Percentiles rank a stretch among this genome's conserved stretches.
phyloP scores from a whole-genome alignment of 2,888 invertebrate species.

The Imbricaverruca yamaguchii region DNA sequence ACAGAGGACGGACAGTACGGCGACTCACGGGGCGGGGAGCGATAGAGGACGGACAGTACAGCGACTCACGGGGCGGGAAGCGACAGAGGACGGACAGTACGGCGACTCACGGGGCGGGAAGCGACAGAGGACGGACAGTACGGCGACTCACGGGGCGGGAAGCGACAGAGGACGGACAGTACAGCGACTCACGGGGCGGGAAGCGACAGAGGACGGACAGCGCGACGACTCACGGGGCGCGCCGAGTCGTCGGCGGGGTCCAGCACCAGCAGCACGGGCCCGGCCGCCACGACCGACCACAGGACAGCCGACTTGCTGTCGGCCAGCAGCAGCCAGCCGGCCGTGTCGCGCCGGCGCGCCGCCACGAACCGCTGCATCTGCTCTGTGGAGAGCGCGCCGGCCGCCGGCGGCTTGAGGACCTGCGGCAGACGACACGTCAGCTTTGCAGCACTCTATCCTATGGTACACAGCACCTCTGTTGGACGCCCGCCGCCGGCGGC shows the following conservation, averaged over 20 bases:
- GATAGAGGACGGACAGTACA: no score
- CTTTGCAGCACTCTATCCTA: no score
- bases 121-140: no score
- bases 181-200: no score
- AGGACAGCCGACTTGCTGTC: not conserved
- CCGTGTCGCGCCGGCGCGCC: not conserved
- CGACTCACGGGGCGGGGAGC: no score
- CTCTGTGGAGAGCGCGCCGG: not conserved
- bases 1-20: no score
- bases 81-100: no score
- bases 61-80: no score
- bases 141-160: no score
- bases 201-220: no score
- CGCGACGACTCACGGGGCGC: not conserved
- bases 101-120: no score
- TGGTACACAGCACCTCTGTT: not conserved
- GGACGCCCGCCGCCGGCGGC: not conserved
- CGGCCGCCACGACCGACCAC: not conserved
- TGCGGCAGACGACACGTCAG: not conserved
- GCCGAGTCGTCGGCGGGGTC: not conserved
- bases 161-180: no score
- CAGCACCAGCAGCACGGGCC: not conserved
- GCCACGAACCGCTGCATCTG: not conserved
- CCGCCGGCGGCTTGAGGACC: not conserved
- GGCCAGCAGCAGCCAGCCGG: constrained; percentile 10